These are phyloP conservation scores for Heteromormyrus szaboi DNA, from an alignment of 2,797 vertebrate species.

Conservation along the genomic window DNA sequence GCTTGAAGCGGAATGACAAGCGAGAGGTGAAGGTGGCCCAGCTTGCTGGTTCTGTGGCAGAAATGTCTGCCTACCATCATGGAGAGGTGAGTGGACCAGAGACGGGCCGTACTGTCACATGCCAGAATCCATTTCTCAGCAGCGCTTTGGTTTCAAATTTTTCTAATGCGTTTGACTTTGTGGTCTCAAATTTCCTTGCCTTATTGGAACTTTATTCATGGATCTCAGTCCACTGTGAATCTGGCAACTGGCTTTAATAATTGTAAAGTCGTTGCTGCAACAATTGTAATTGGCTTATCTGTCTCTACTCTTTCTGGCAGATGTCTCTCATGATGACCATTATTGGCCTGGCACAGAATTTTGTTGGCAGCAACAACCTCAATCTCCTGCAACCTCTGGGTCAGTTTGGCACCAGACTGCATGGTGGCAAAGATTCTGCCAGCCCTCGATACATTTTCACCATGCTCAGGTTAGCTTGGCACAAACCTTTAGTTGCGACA, in stretches of 20 bases:
- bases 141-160: background rate
- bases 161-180: background rate
- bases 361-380: constrained; percentile 96
- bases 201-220: background rate
- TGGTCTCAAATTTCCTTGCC: background rate
- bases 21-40: constrained; percentile 97
- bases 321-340: constrained; percentile 94
- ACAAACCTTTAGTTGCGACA: background rate
- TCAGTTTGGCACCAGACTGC: constrained; percentile 93
- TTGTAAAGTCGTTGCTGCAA: background rate
- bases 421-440: constrained; percentile 94
- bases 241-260: background rate
- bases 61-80: constrained; percentile 97
- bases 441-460: constrained; percentile 99
- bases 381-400: constrained; percentile 88
- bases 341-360: constrained; percentile 89
- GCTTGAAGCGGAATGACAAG: constrained; percentile 93
- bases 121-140: background rate
- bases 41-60: constrained; percentile 94
- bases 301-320: constrained; percentile 49
- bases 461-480: constrained; percentile 82
- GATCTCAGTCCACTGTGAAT: background rate
- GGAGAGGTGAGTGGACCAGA: constrained; percentile 74
- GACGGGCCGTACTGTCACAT: background rate
- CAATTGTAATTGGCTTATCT: background rate